A percentile compares a stretch with the other conserved stretches of the same genome.
Conservation (phyloP, 2,113 vertebrate genomes). For the Paracanthobrama guichenoti region DNA sequence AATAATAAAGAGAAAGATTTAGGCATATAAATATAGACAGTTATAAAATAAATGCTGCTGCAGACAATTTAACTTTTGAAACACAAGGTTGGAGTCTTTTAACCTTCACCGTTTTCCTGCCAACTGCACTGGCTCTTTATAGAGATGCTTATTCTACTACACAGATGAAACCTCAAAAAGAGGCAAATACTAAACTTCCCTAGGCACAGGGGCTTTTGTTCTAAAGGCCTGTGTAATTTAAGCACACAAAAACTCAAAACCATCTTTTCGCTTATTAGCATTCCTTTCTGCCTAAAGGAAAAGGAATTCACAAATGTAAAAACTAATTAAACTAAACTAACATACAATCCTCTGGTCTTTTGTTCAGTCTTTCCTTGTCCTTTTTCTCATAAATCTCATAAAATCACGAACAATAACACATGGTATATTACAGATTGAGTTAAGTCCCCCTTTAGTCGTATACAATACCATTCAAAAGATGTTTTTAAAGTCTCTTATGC, state of each 20-base stretch:
- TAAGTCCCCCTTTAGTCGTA: background rate
- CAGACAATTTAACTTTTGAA: background rate
- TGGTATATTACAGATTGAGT: background rate
- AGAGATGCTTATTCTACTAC: slow-evolving; percentile 22
- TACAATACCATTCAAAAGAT: background rate
- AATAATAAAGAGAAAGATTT: background rate
- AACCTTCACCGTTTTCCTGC: background rate
- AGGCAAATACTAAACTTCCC: slow-evolving; percentile 37
- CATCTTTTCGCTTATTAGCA: slow-evolving; percentile 40
- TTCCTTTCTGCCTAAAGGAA: slow-evolving; percentile 53
- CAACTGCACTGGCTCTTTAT: slow-evolving; percentile 8
- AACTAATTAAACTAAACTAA: slow-evolving; percentile 63
- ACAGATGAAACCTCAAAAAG: slow-evolving; percentile 35
- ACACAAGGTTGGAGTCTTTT: background rate
- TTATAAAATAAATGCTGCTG: background rate
- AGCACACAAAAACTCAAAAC: slow-evolving; percentile 47
- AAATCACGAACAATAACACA: background rate
- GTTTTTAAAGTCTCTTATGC: background rate
- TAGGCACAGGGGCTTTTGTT: slow-evolving; percentile 55
- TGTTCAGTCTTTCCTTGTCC: slow-evolving; percentile 33
- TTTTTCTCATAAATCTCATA: background rate
- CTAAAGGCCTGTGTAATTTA: slow-evolving; percentile 58
- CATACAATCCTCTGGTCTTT: slow-evolving; percentile 43
- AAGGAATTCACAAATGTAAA: slow-evolving; percentile 58
- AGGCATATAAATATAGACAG: background rate